Base-by-base conservation (phyloP, 2,888 invertebrate genomes). In the Cetonia aurata region DNA sequence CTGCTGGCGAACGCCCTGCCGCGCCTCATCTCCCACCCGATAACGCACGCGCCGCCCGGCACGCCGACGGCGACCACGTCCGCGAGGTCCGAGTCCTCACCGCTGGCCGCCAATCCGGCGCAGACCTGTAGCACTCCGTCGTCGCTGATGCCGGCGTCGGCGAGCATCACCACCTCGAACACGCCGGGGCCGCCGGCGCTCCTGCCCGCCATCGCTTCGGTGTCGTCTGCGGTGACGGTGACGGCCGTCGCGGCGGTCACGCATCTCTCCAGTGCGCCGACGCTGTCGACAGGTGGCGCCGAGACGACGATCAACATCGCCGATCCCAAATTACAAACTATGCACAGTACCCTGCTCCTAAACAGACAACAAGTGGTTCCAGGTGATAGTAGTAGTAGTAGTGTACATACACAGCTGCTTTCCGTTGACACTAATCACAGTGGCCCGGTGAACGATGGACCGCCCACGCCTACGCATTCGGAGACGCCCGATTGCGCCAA, bases 401-500 rank as follows among this genome's bases (percentile, higher is more conserved):
- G 78, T 76, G 79, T 79, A 74, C 78, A 79, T 77, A 77, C 79
- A 73, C 78, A 85, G 72, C 86, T 87, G 74, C 82, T 88, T 62
- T 87, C 86, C 81, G 86, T 88, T 76, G 88, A 88, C 78, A 72
- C 75, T 44, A 82, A 81, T 77, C 83, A 83, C 75, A 77, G 79
- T 66, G 81, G 81, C 59, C 76, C 77, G 71, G 79, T 78, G 69
- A 83, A 78, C 75, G 91, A 91, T 75, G 91, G 91, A 62, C 91
- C 92, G 77, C 92, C 92, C 57, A 92, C 92, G 75, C 92, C 92
- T n/a, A 92, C 92, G 76, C 92, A 92, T 85, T 92, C 92, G 76
- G 89, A 92, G 86, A 90, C 88, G 82, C 89, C 89, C 80, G 90
- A 89, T 82, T 88, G 88, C 81, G 83, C 87, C 79, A 91, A 91